A percentile compares a stretch with the other conserved stretches of the same genome.
Conservation (phyloP, 2,888 invertebrate species). For the Pseudeuparius sepicola region DNA sequence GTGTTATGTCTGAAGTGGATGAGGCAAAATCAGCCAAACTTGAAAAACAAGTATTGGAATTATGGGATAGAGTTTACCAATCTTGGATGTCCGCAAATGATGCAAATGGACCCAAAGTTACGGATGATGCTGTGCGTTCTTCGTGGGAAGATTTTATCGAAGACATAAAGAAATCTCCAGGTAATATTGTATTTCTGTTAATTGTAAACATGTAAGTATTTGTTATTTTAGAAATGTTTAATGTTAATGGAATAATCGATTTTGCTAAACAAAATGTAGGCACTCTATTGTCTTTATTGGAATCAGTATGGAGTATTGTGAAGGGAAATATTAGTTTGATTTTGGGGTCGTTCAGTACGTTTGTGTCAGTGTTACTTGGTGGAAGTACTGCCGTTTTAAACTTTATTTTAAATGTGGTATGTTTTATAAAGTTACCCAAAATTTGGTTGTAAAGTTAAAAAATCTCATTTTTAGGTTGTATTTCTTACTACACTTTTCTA, state of each 20-base stretch:
- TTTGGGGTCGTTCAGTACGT: slow-evolving; percentile 75
- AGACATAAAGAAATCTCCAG: slow-evolving; percentile 64
- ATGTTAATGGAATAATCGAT: slow-evolving; percentile 60
- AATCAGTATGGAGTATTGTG: slow-evolving; percentile 81
- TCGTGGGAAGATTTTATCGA: slow-evolving; percentile 63
- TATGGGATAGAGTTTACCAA: slow-evolving; percentile 91
- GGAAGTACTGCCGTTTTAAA: slow-evolving; percentile 86
- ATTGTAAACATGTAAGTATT: no score
- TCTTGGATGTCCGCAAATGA: slow-evolving; percentile 73
- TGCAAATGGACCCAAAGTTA: slow-evolving; percentile 60
- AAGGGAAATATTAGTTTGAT: slow-evolving; percentile 85
- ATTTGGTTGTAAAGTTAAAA: neutral
- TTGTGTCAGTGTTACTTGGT: slow-evolving; percentile 76
- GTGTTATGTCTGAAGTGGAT: slow-evolving; percentile 70
- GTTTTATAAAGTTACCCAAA: slow-evolving; percentile 25
- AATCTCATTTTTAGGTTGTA: slow-evolving; percentile 77
- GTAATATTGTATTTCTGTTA: no score
- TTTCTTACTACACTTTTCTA: slow-evolving; percentile 97
- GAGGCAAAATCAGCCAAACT: slow-evolving; percentile 69
- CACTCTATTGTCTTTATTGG: slow-evolving; percentile 75
- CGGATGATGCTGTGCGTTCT: slow-evolving; percentile 58
- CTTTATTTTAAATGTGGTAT: slow-evolving; percentile 74
- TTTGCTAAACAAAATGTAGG: slow-evolving; percentile 88
- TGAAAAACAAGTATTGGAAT: slow-evolving; percentile 79
- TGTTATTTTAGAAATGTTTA: slow-evolving; percentile 50